Evolutionary conservation across 2,888 invertebrate genomes (phyloP), one percentile per base, ranked within the genome.

Genomic region (Craniophora ligustri): DNA sequence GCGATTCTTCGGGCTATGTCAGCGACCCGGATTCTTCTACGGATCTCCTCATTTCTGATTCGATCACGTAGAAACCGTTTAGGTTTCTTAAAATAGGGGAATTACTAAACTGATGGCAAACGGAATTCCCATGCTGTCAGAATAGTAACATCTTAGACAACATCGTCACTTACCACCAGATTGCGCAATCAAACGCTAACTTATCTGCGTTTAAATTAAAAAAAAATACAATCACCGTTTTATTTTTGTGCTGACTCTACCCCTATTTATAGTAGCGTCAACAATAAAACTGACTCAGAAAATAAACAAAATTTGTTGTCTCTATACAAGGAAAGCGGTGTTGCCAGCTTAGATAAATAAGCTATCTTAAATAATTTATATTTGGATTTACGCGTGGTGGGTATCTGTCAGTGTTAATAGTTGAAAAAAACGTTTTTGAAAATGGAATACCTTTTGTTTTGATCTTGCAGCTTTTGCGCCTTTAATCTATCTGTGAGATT

Each of bases 221-320:
- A n/a, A n/a, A n/a, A n/a, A n/a, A n/a, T n/a, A n/a, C n/a, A n/a
- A n/a, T n/a, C n/a, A n/a, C n/a, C n/a, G n/a, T n/a, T n/a, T n/a
- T n/a, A n/a, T 51, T 62, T 49, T 47, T 54, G 15, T 56, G 49
- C 59, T 5, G 32, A 41, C 72, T 4, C 38, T 72, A 45, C 61
- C 10, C 14, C 18, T 46, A 51, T 59, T 47, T 54, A 55, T 46
- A 34, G 57, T 61, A 64, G 31, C 58, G 53, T 72, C 67, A 59
- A 64, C 67, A 72, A 72, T 64, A 70, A 68, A 73, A 71, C 58
- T 68, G 71, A 71, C 68, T 48, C 18, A 21, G 34, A 61, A 73
- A 73, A 73, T 61, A 73, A 71, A 71, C 73, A 71, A 31, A 62
- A 38, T 47, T 14, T 63, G 71, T 63, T 73, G 56, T 72, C 72